Evolutionary conservation across 2,797 vertebrate species (phyloP), one percentile per base, ranked within the genome.

Genomic region (Bucorvus abyssinicus): DNA sequence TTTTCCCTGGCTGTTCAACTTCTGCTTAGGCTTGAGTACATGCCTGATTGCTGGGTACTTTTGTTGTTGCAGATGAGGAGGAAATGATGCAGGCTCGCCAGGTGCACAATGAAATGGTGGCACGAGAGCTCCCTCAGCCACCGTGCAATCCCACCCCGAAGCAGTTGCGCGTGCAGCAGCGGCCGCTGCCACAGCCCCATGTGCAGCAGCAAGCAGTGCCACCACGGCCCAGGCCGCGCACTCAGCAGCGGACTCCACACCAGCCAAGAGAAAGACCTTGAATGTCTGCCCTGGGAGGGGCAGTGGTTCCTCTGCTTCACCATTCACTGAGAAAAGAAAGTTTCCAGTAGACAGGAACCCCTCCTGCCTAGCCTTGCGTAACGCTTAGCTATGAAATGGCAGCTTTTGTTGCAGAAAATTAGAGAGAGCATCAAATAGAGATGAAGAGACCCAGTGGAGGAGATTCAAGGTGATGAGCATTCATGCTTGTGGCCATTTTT

Each of bases 191-290:
- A 0, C 81, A 36, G 83, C 70, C 84, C 44, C 69, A 69, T 9
- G 7, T 4, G 21, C 89, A 30, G 22, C 89, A 60, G n/a, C 78
- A 71, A n/a, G 7, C 29, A 0, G 16, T 22, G 10, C 87, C 94
- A 6, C 95, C 94, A 0, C 89, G 19, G 57, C 97, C 97, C 13
- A 75, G 84, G 63, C 93, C 96, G 8, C 96, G 97, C 34, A 27
- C 75, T 1, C 94, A 92, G 38, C 95, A 69, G 6, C 71, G 56
- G 64, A 23, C 84, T 36, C 94, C 94, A 2, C 64, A 67, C 26
- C 90, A 6, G 7, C 73, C 29, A 0, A 91, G 65, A 34, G 80
- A 96, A 20, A 56, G 56, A 65, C 71, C 45, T 20, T 97, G 90
- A 94, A 26, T 2, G 0, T 3, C 3, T 47, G 6, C 3, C 61